Evolutionary conservation across 2,888 invertebrate species (phyloP).

Genomic region (Napeogenes inachia): DNA sequence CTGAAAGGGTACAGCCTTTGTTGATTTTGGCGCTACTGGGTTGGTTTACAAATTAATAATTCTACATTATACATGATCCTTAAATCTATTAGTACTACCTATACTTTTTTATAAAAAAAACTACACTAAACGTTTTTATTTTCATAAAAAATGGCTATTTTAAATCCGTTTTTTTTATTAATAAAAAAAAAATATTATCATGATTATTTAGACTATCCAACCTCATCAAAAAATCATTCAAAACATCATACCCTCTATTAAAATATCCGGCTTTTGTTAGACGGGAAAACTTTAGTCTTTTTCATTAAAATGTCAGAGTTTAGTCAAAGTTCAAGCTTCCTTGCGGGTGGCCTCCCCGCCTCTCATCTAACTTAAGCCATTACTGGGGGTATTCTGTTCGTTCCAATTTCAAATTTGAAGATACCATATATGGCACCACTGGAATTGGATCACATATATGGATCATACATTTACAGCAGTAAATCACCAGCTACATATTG

Average conservation of each 20-base stretch:
- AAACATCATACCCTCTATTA: neutral
- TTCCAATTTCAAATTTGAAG: slow-evolving; percentile 77
- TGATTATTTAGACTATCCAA: neutral
- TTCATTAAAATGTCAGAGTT: slow-evolving; percentile 49
- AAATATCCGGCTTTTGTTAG: slow-evolving; percentile 1
- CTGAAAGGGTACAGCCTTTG: slow-evolving; percentile 39
- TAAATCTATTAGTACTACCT: no score
- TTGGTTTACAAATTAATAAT: neutral
- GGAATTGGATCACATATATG: slow-evolving; percentile 26
- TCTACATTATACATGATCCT: no score
- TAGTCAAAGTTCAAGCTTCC: slow-evolving; percentile 57
- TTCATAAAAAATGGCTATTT: no score
- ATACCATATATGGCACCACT: slow-evolving; percentile 64
- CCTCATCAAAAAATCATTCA: neutral
- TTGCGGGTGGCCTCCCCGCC: slow-evolving; percentile 46
- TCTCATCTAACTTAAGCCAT: slow-evolving; percentile 75
- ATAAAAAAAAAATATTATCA: neutral
- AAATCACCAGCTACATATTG: no score
- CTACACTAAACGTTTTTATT: no score
- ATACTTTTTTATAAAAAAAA: no score
- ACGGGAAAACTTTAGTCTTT: slow-evolving; percentile 20
- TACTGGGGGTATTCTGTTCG: slow-evolving; percentile 71
- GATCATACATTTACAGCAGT: slow-evolving; percentile 11
- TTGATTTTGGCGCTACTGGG: slow-evolving; percentile 58
- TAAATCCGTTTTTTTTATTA: no score